phyloP scores from a whole-genome alignment of 2,113 vertebrate species.

The Corvus cornix region DNA sequence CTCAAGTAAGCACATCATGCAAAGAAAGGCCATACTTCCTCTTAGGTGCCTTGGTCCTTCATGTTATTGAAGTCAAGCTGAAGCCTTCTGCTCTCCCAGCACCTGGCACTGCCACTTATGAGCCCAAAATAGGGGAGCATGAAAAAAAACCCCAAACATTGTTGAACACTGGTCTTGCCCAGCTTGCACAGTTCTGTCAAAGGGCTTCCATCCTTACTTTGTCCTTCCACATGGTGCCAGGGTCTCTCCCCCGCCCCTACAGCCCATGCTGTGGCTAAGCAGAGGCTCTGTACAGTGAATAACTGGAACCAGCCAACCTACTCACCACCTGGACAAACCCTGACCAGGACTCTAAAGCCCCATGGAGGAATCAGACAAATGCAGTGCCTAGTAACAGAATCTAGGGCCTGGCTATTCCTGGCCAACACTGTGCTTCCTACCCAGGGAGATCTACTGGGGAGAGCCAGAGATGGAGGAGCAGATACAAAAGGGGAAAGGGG shows the following conservation, averaged over 20 bases:
- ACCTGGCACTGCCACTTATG: background rate
- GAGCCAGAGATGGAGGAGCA: background rate
- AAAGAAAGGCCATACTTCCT: background rate
- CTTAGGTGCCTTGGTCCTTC: background rate
- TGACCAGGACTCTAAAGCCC: background rate
- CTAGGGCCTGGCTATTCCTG: background rate
- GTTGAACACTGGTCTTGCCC: background rate
- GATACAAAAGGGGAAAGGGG: background rate
- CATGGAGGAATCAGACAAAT: background rate
- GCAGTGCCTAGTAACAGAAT: background rate
- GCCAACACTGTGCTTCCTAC: background rate
- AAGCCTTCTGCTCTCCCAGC: background rate
- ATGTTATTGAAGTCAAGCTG: background rate
- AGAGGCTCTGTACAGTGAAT: conserved; percentile 4
- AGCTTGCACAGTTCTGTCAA: background rate
- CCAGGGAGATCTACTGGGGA: background rate
- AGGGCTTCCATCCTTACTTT: background rate
- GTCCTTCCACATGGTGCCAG: background rate
- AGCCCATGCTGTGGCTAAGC: background rate
- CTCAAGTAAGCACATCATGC: background rate
- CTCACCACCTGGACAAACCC: background rate
- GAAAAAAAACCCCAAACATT: background rate
- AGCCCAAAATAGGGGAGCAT: background rate
- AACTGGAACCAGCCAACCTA: conserved; percentile 42
- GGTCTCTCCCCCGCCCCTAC: background rate